Evolutionary conservation across 2,888 invertebrate species (phyloP).

Genomic region (Flabesymbios commensalis): DNA sequence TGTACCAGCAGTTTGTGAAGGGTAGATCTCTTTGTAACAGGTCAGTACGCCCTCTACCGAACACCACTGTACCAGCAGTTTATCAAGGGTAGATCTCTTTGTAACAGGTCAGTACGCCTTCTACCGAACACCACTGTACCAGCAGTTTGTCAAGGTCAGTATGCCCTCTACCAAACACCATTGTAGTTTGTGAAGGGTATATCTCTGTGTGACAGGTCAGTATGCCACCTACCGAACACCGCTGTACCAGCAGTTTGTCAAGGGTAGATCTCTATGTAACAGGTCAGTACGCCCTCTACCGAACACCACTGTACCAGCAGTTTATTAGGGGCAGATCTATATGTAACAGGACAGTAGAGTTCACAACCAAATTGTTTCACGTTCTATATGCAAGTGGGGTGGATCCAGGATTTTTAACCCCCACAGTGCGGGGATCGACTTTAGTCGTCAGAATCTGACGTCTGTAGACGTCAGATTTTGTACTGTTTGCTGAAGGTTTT

Average conservation of each 20-base stretch:
- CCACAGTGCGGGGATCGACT: no score
- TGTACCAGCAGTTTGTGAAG: conserved; percentile 38
- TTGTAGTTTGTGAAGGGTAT: conserved; percentile 37
- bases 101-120: conserved; percentile 14
- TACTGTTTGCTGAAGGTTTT: no score
- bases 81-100: conserved; percentile 30
- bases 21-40: conserved; percentile 28
- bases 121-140: not conserved
- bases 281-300: conserved; percentile 39
- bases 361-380: no score
- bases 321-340: conserved; percentile 33
- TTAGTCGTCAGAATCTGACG: no score
- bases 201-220: conserved; percentile 18
- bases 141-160: no score
- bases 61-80: conserved; percentile 39
- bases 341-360: conserved; percentile 29
- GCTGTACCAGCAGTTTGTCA: conserved; percentile 35
- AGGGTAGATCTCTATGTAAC: conserved; percentile 29
- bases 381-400: no score
- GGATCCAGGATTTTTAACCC: no score
- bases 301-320: conserved; percentile 38
- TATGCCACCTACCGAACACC: conserved; percentile 45
- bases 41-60: conserved; percentile 40
- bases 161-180: conserved; percentile 42
- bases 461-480: no score